Conservation (phyloP, 1,140 invertebrate species). For the Coenobita brevimanus region DNA sequence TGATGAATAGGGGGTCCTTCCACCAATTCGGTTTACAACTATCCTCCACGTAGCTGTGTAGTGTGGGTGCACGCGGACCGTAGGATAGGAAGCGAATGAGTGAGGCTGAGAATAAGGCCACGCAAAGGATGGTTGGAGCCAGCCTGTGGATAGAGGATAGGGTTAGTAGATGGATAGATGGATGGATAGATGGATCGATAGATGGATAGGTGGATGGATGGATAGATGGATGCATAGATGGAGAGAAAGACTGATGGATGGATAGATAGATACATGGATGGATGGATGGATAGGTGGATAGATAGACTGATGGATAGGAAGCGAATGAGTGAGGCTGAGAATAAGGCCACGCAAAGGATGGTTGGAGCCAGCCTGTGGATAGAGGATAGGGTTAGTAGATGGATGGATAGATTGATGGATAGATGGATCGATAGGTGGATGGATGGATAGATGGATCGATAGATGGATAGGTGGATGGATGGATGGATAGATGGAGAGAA, state of each 20-base stretch:
- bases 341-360: too few species aligned
- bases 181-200: too few species aligned
- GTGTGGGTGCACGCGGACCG: background rate
- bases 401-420: background rate
- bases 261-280: background rate
- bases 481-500: too few species aligned
- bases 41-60: background rate
- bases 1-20: slow-evolving; percentile 50
- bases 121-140: background rate
- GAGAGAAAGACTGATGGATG: background rate
- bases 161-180: background rate
- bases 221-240: background rate
- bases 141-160: background rate
- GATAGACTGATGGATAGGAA: too few species aligned
- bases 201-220: background rate
- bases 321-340: too few species aligned
- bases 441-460: too few species aligned
- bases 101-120: background rate
- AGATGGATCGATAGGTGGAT: background rate
- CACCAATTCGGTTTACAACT: slow-evolving; percentile 12
- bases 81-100: slow-evolving; percentile 19
- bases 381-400: background rate
- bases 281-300: too few species aligned
- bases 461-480: too few species aligned
- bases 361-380: too few species aligned